Evolutionary conservation across 1,140 invertebrate genomes (phyloP).

Genomic region (Tyrophagus putrescentiae): DNA sequence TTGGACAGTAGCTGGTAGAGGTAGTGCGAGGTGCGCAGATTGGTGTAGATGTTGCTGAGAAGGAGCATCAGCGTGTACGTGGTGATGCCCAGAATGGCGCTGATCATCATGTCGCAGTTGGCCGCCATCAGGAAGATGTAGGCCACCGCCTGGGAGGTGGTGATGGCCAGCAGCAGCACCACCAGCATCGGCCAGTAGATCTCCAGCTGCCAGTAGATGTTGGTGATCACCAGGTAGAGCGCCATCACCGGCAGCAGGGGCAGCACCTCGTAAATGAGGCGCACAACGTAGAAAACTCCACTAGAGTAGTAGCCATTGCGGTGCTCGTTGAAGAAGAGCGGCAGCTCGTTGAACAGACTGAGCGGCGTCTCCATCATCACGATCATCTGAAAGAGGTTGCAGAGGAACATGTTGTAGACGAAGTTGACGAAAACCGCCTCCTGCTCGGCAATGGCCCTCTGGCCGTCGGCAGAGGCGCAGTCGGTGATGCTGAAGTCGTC

Average conservation of each 20-base stretch:
- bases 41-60: too few relatives aligned
- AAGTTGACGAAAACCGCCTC: not conserved
- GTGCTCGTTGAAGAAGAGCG: not conserved
- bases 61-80: too few relatives aligned
- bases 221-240: not conserved
- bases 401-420: not conserved
- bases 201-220: not conserved
- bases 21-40: not conserved
- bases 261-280: not conserved
- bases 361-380: not conserved
- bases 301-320: conserved; percentile 6
- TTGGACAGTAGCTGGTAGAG: not conserved
- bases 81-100: not conserved
- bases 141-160: not conserved
- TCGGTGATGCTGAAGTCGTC: conserved; percentile 8
- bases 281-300: conserved; percentile 4
- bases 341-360: not conserved
- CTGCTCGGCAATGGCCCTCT: not conserved
- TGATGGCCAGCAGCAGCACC: not conserved
- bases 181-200: not conserved
- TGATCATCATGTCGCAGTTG: not conserved
- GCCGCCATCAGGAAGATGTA: not conserved
- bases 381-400: not conserved
- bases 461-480: not conserved
- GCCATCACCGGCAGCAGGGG: not conserved